Evolutionary conservation across 2,797 vertebrate species (phyloP), one percentile per base, ranked within the genome.

Genomic region (Crypturellus tataupa): DNA sequence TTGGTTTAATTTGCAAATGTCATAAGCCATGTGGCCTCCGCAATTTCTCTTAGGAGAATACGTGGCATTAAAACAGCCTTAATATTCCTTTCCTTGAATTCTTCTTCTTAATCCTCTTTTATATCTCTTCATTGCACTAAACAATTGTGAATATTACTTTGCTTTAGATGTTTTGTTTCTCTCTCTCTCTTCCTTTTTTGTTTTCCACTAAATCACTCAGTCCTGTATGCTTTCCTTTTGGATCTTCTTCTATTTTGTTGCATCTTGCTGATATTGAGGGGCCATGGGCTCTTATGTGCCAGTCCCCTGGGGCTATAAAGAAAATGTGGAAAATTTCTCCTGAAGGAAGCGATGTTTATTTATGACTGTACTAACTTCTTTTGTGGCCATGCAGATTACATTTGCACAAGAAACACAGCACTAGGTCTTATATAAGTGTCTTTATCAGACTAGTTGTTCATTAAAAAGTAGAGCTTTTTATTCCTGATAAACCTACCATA

Each of bases 81-180:
- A 93, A 44, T 90, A 69, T 79, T 88, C 68, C 55, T 91, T 91
- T 91, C 82, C 79, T 95, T 90, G 69, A 83, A 35, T 89, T 95
- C 55, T 49, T 79, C 29, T 76, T 82, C 65, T 70, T 69, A 33
- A 71, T 76, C 31, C n/a, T 63, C 35, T 69, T 82, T 72, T 65
- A 4, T 73, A 33, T 78, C 42, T 86, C 75, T 80, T 64, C 6
- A 1, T 75, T 83, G 72, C 67, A 59, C 46, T 69, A 42, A 89
- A 56, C 20, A 46, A 47, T 93, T 71, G n/a, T 76, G 35, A 23
- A 55, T n/a, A 49, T 55, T 89, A 21, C 23, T 91, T 75, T 83
- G 81, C 69, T 51, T 72, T 25, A 58, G 55, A 51, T 91, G 2
- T 87, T 92, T 72, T 47, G 12, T 77, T 85, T 83, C 20, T 84